These are phyloP conservation scores for Drosophila merina DNA, from an alignment of 2,888 invertebrate genomes.

Conservation along the genomic window DNA sequence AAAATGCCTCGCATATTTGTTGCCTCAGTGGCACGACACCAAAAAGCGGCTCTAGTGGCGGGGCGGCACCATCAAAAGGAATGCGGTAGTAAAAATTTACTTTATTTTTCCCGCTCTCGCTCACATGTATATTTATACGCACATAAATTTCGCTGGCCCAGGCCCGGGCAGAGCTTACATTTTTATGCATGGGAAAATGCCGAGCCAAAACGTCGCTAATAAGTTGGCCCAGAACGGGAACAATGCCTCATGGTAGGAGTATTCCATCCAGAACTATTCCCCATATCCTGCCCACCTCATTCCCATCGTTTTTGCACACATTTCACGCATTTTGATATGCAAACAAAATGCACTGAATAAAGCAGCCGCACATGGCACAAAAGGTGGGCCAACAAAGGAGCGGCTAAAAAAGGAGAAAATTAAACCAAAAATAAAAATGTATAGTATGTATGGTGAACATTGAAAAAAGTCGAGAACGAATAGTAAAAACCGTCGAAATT, in stretches of 20 bases:
- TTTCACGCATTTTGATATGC: constrained; percentile 80
- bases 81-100: constrained; percentile 63
- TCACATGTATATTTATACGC: constrained; percentile 74
- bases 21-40: neutral
- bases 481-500: constrained; percentile 51
- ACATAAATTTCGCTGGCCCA: constrained; percentile 65
- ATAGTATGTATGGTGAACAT: too few relatives aligned
- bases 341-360: constrained; percentile 78
- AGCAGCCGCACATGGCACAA: constrained; percentile 63
- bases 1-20: constrained; percentile 48
- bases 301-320: constrained; percentile 43
- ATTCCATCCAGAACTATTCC: neutral
- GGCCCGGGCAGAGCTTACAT: constrained; percentile 64
- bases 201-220: constrained; percentile 75
- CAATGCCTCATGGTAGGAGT: constrained; percentile 48
- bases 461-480: constrained; percentile 2
- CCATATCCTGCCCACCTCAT: neutral
- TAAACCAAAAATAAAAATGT: constrained; percentile 2
- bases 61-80: constrained; percentile 20
- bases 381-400: constrained; percentile 50
- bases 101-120: constrained; percentile 56
- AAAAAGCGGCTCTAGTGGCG: neutral
- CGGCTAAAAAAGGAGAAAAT: constrained; percentile 15
- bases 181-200: constrained; percentile 73
- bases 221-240: constrained; percentile 64